These are phyloP conservation scores for Cavia porcellus DNA, from an alignment of 2,113 vertebrate genomes.

Conservation along the genomic window DNA sequence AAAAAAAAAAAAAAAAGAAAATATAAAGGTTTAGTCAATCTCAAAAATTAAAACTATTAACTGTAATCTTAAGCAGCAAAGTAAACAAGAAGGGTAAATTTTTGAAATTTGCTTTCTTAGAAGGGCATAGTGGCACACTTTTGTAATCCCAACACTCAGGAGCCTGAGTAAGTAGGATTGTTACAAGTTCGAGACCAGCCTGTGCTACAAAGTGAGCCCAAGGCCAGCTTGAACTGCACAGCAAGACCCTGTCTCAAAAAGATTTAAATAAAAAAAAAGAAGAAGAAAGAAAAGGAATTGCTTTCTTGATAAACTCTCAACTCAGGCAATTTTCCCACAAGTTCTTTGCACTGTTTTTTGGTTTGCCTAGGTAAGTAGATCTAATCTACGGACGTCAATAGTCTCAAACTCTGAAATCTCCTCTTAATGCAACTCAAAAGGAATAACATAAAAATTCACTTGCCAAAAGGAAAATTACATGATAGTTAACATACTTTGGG, in stretches of 20 bases:
- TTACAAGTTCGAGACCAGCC: no score
- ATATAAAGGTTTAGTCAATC: slow-evolving; percentile 38
- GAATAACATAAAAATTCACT: neutral
- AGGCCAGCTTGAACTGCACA: no score
- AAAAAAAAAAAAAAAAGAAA: no score
- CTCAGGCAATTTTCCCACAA: slow-evolving; percentile 27
- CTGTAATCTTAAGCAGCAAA: slow-evolving; percentile 43
- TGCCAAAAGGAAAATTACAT: neutral
- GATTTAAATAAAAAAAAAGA: no score
- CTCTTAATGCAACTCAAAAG: slow-evolving; percentile 47
- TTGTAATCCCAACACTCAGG: no score
- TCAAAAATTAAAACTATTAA: slow-evolving; percentile 16
- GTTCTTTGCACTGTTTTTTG: neutral
- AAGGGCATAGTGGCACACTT: no score
- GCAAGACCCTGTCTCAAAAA: no score
- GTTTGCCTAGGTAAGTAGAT: neutral
- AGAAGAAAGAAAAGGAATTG: neutral
- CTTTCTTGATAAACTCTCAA: slow-evolving; percentile 3
- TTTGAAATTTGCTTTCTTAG: slow-evolving; percentile 22
- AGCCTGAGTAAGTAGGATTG: no score
- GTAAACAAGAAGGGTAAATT: slow-evolving; percentile 26
- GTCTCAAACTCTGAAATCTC: slow-evolving; percentile 25
- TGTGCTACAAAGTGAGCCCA: no score
- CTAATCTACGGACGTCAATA: neutral
- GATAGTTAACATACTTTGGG: neutral